Base-by-base conservation (phyloP, 2,888 invertebrate species). In the Caradrina clavipalpis region DNA sequence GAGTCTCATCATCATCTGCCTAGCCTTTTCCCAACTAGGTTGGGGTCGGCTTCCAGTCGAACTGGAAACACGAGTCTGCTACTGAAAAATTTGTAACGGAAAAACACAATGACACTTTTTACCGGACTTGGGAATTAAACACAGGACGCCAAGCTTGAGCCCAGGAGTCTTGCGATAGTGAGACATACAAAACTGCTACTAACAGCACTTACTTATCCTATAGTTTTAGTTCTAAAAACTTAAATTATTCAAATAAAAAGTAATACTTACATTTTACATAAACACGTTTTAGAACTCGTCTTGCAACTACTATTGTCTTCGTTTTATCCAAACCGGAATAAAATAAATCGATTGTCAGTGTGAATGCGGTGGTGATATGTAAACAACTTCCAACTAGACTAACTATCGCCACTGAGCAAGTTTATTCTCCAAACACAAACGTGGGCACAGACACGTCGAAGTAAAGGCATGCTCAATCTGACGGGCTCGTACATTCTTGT, bases 381-480 rank as follows among this genome's bases (percentile, higher is more conserved):
- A 92, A 92, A 94, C 92, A 92, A 91, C 86, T 81, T 84, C 73
- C 83, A 87, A 86, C 85, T 82, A 88, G 84, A 85, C 88, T 85
- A 90, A 91, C 90, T 90, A 91, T 89, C 85, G 84, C 85, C 87
- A 80, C 84, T 86, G 89, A 90, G 89, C 87, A 89, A 93, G 92
- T 92, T 93, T 93, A 92, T 93, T 94, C 89, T 89, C 85, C 89
- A 93, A 93, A 94, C 91, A 93, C 84, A 82, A 83, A 53, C 56
- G 64, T 69, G 58, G 49, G 56, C 67, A 69, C 67, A 50, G 55
- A 62, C 61, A 67, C 71, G 62, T 73, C 45, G 57, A 62, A 53
- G 69, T 69, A 49, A 60, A 72, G 69, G 69, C 68, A 65, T 73
- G 76, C 62, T 67, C 76, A 78, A 74, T 84, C 76, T 76, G 71